phyloP scores from a whole-genome alignment of 2,797 vertebrate genomes.

The Falco columbarius region DNA sequence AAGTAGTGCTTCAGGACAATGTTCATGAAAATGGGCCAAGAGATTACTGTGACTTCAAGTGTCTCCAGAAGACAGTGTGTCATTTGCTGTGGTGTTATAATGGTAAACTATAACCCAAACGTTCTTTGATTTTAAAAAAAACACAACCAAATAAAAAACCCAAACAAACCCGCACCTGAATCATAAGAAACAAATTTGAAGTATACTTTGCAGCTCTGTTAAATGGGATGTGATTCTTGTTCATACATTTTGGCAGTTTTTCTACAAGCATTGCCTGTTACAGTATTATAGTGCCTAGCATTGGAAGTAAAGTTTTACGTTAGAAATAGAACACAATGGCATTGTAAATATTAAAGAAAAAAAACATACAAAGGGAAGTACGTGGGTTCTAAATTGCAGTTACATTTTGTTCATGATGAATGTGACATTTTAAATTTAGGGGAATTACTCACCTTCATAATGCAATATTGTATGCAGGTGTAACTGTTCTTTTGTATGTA shows the following conservation, averaged over 20 bases:
- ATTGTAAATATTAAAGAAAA: slow-evolving; percentile 30
- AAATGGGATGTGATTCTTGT: neutral
- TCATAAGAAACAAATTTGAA: neutral
- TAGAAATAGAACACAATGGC: slow-evolving; percentile 47
- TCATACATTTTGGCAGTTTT: neutral
- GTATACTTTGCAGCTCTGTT: neutral
- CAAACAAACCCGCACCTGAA: neutral
- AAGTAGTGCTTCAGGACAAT: neutral
- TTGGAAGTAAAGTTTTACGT: neutral
- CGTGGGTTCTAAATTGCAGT: neutral
- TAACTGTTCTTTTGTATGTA: slow-evolving; percentile 30
- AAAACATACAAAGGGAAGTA: neutral
- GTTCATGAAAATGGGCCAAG: neutral
- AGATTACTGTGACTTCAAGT: neutral
- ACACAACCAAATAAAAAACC: neutral
- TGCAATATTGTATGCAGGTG: slow-evolving; percentile 36
- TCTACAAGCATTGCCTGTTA: neutral
- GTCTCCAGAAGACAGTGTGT: neutral
- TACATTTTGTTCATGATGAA: slow-evolving; percentile 17
- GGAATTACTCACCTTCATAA: slow-evolving; percentile 35
- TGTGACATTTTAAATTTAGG: slow-evolving; percentile 28
- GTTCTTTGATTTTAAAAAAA: neutral
- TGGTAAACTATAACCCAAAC: neutral
- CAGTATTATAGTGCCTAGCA: neutral
- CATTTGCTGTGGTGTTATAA: neutral